phyloP scores from a whole-genome alignment of 1,140 invertebrate species.

The Eupristina koningsbergeri region DNA sequence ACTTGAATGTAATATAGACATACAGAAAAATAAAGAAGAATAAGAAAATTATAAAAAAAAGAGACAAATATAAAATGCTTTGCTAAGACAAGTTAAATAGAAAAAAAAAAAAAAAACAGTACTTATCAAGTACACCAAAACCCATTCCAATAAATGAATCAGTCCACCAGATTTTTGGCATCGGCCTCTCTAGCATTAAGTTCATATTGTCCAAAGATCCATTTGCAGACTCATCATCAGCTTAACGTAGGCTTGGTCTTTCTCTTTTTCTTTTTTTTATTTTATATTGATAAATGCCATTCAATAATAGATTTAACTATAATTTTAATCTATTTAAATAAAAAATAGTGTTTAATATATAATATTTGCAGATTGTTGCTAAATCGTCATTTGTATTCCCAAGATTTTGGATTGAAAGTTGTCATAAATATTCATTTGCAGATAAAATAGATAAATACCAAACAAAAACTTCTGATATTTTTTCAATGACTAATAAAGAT shows the following conservation, averaged over 20 bases:
- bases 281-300: neutral
- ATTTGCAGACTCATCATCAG: conserved; percentile 55
- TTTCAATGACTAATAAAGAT: conserved; percentile 33
- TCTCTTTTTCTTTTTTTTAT: conserved; percentile 40
- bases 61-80: neutral
- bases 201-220: conserved; percentile 56
- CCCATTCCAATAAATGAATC: conserved; percentile 62
- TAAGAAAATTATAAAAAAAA: neutral
- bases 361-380: conserved; percentile 33
- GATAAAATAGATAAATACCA: conserved; percentile 20
- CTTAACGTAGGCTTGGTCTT: conserved; percentile 58
- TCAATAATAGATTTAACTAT: no score
- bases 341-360: neutral
- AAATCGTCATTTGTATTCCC: conserved; percentile 14
- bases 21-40: conserved; percentile 36
- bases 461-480: neutral
- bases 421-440: conserved; percentile 31
- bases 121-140: conserved; percentile 23
- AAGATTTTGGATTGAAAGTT: conserved; percentile 20
- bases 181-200: conserved; percentile 56
- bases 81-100: neutral
- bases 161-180: conserved; percentile 59
- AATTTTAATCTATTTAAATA: neutral
- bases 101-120: neutral
- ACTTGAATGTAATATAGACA: neutral